Evolutionary conservation across 1,140 invertebrate genomes (phyloP).

Genomic region (Batillaria attramentaria): DNA sequence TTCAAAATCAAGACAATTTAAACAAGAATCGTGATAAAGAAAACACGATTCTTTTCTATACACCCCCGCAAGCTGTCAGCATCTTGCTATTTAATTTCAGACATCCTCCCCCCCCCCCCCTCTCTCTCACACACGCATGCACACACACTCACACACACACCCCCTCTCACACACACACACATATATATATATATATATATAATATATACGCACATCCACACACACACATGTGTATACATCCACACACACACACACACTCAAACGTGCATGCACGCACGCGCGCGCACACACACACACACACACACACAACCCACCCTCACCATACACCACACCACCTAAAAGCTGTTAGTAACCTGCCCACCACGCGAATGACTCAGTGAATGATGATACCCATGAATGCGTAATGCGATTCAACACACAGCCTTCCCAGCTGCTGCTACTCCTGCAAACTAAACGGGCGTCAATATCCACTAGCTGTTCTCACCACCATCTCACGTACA

Average conservation of each 20-base stretch:
- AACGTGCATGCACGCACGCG: neutral
- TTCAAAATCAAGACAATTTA: neutral
- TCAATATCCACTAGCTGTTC: too few relatives aligned
- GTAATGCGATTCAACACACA: too few relatives aligned
- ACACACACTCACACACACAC: conserved; percentile 30
- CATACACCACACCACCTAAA: neutral
- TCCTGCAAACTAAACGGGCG: too few relatives aligned
- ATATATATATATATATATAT: neutral
- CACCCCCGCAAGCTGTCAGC: neutral
- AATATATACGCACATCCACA: neutral
- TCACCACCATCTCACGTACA: too few relatives aligned
- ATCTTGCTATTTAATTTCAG: too few relatives aligned
- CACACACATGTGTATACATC: neutral
- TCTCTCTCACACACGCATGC: conserved; percentile 4
- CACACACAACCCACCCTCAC: neutral
- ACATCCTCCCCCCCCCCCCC: neutral
- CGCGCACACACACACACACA: conserved; percentile 6
- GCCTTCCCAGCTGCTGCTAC: too few relatives aligned
- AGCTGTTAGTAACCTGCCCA: too few relatives aligned
- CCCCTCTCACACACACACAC: neutral
- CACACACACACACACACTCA: conserved; percentile 14
- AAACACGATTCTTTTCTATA: neutral
- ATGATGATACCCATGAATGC: too few relatives aligned
- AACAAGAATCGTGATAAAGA: too few relatives aligned
- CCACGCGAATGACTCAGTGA: too few relatives aligned